Evolutionary conservation across 2,797 vertebrate species (phyloP).

Genomic region (Carapus acus): DNA sequence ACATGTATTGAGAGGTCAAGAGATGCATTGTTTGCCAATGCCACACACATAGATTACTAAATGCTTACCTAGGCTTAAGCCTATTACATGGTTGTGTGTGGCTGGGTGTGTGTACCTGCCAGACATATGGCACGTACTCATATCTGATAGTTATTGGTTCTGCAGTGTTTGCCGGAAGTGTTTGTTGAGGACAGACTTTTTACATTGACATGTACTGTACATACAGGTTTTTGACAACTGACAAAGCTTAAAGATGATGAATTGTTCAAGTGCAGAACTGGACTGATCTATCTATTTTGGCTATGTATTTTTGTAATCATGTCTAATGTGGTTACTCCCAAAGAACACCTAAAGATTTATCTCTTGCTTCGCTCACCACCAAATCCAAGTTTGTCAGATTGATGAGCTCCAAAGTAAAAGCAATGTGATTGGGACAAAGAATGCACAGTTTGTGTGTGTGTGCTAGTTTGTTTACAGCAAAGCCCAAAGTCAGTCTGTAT

Average conservation of each 20-base stretch:
- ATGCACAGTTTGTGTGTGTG: conserved; percentile 7
- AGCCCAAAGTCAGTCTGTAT: conserved; percentile 25
- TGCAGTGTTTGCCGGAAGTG: conserved; percentile 15
- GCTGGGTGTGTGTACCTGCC: conserved; percentile 8
- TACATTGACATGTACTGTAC: neutral
- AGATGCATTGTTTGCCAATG: conserved; percentile 45
- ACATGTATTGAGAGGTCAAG: conserved; percentile 50
- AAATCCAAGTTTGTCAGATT: conserved; percentile 27
- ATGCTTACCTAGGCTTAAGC: conserved; percentile 65
- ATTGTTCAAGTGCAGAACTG: conserved; percentile 21
- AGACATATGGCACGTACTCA: conserved; percentile 61
- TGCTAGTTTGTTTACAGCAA: conserved; percentile 16
- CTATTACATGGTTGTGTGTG: conserved; percentile 49
- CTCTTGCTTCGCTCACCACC: conserved; percentile 17
- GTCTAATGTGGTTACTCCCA: no score
- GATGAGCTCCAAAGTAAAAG: conserved; percentile 13
- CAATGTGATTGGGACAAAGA: conserved; percentile 10
- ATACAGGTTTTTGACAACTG: conserved; percentile 13
- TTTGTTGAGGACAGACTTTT: neutral
- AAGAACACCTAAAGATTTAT: conserved; percentile 24
- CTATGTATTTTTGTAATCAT: no score
- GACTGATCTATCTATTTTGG: conserved; percentile 22
- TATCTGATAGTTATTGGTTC: conserved; percentile 37
- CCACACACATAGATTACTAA: conserved; percentile 56
- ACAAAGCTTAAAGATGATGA: conserved; percentile 34